These are phyloP conservation scores for Pelobates cultripes DNA, from an alignment of 2,797 vertebrate species.

Conservation along the genomic window DNA sequence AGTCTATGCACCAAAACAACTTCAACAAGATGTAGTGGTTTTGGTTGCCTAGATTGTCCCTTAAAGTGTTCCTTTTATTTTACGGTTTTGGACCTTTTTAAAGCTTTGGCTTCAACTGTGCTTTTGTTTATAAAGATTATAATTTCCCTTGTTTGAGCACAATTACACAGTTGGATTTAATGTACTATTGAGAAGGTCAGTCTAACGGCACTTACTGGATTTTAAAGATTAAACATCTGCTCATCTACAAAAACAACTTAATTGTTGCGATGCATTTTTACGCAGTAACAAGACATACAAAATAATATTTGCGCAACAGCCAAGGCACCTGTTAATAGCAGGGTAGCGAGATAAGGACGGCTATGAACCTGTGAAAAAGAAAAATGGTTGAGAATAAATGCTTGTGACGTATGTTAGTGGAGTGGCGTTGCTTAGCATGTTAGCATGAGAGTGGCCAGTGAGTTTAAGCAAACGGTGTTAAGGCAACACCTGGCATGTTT, in stretches of 20 bases:
- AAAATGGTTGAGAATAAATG: neutral
- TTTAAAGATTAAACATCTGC: neutral
- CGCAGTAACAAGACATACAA: neutral
- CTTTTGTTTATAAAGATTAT: neutral
- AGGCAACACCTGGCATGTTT: slow-evolving; percentile 34
- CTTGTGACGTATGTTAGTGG: slow-evolving; percentile 6
- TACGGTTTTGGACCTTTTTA: neutral
- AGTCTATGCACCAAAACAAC: no score
- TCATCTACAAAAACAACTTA: slow-evolving; percentile 2
- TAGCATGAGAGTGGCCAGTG: slow-evolving; percentile 19
- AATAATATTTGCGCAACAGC: neutral
- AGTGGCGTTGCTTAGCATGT: slow-evolving; percentile 6
- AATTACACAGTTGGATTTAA: slow-evolving; percentile 5
- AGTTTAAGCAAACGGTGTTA: slow-evolving; percentile 44
- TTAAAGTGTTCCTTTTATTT: slow-evolving; percentile 7
- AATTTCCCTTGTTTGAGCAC: slow-evolving; percentile 7
- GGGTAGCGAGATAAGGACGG: neutral
- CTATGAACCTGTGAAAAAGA: neutral
- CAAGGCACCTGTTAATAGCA: neutral
- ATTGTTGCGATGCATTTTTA: slow-evolving; percentile 5
- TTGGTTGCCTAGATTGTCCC: no score
- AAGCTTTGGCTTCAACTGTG: neutral
- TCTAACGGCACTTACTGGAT: neutral
- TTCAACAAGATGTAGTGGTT: no score
- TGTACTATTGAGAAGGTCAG: slow-evolving; percentile 13